Percentiles rank a stretch among this genome's conserved stretches.
These are phyloP conservation scores for Pegea sp. DNA, from an alignment of 23 tunicate genomes.

Conservation along the genomic window DNA sequence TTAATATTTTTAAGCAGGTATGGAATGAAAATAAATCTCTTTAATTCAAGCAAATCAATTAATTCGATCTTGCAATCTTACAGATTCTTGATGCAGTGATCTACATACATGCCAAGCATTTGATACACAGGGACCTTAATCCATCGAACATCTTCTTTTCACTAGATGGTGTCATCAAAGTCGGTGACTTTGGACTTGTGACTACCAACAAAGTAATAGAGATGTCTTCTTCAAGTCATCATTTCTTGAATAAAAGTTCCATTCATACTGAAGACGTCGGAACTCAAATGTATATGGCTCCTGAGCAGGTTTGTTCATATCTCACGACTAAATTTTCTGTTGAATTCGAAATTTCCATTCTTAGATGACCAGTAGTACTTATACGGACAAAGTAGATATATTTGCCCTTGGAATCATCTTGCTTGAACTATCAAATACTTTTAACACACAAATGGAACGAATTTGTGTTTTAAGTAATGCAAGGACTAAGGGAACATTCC, in stretches of 20 bases:
- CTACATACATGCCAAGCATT: constrained; percentile 42
- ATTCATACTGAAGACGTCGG: constrained; percentile 61
- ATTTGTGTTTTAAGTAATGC: constrained; percentile 33
- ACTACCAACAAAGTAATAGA: no score
- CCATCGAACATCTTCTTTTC: constrained; percentile 94
- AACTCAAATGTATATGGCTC: constrained; percentile 85
- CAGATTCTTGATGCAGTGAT: no score
- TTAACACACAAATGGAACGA: constrained; percentile 74
- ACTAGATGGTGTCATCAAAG: no score
- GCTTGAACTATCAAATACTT: constrained; percentile 28
- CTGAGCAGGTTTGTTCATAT: constrained; percentile 36
- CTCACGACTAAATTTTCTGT: not conserved
- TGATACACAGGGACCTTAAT: constrained; percentile 73
- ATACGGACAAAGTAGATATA: constrained; percentile 71
- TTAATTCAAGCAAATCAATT: no score
- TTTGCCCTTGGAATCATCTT: constrained; percentile 74
- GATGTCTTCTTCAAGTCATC: constrained; percentile 13
- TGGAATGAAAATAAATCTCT: not conserved
- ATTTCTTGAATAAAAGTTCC: no score
- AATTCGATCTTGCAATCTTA: no score
- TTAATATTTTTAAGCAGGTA: constrained; percentile 40
- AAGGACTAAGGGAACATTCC: no score
- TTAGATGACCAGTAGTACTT: constrained; percentile 41
- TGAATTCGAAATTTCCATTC: not conserved
- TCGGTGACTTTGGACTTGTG: constrained; percentile 85